Evolutionary conservation across 2,888 invertebrate genomes (phyloP), one percentile per base, ranked within the genome.

Genomic region (Synergus laeviventris): DNA sequence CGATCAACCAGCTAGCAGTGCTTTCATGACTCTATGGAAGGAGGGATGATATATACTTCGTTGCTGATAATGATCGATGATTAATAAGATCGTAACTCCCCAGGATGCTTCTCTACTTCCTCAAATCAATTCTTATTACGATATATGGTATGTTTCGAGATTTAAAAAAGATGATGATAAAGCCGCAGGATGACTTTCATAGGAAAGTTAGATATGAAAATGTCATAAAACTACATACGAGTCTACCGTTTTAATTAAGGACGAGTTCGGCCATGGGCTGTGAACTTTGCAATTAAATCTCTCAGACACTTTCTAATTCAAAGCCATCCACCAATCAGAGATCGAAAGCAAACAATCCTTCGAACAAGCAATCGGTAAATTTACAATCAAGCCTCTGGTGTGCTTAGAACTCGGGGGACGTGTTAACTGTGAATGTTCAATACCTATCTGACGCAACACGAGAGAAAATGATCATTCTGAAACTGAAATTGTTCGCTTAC

Each of bases 31-130:
- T 64, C 24, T 49, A n/a, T n/a, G 18, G 12, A 12, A 56, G 21
- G 16, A 49, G 14, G 21, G 21, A 49, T 73, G 64, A 78, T 78
- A 75, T 79, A 70, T 78, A 76, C 79, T 75, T 59, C 76, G 75
- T 76, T 74, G 75, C 24, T 74, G 70, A 78, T 81, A 81, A 81
- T 77, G 78, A 81, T 79, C 76, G 76, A 79, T 78, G 81, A 79
- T 79, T 81, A 81, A 81, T 80, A 80, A 80, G 75, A 74, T 61
- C 64, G 59, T 56, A 76, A 75, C 76, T 76, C 76, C 77, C 76
- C 76, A 75, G 80, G 78, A 80, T 79, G 81, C 76, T 59, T 75
- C 66, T 79, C 74, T 74, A 76, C 73, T 75, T 54, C 21, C 21
- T 9, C 11, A 12, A 56, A 21, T 77, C 59, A 54, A 74, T 78